Conservation (phyloP, 2,797 vertebrate species). For the Sternotherus odoratus region DNA sequence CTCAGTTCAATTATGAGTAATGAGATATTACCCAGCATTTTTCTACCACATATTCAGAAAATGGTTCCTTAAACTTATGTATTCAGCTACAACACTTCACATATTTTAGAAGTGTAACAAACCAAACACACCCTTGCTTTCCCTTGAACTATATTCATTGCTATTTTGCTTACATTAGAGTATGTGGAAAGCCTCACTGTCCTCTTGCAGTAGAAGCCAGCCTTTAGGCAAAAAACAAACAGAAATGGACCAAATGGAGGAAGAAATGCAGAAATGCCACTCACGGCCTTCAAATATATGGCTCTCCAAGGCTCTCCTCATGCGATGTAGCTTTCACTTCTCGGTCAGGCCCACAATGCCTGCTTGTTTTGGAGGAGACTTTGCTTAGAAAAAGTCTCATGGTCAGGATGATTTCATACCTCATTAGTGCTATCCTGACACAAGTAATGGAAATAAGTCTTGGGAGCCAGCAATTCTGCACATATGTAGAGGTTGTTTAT, state of each 20-base stretch:
- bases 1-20: background rate
- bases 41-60: background rate
- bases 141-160: background rate
- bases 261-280: slow-evolving; percentile 59
- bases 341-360: slow-evolving; percentile 45
- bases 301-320: slow-evolving; percentile 53
- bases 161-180: background rate
- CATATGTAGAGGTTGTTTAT: slow-evolving; percentile 9
- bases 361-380: slow-evolving; percentile 55
- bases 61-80: background rate
- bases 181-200: background rate
- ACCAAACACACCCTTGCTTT: background rate
- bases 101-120: background rate
- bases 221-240: slow-evolving; percentile 39
- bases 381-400: slow-evolving; percentile 52
- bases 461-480: slow-evolving; percentile 30
- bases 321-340: slow-evolving; percentile 30
- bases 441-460: slow-evolving; percentile 59
- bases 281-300: slow-evolving; percentile 32
- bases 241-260: slow-evolving; percentile 45
- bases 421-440: slow-evolving; percentile 56
- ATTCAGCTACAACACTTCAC: background rate
- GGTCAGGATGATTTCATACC: slow-evolving; percentile 53
- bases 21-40: background rate
- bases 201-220: background rate